phyloP scores from a whole-genome alignment of 2,113 vertebrate genomes.

The Odocoileus hemionus region DNA sequence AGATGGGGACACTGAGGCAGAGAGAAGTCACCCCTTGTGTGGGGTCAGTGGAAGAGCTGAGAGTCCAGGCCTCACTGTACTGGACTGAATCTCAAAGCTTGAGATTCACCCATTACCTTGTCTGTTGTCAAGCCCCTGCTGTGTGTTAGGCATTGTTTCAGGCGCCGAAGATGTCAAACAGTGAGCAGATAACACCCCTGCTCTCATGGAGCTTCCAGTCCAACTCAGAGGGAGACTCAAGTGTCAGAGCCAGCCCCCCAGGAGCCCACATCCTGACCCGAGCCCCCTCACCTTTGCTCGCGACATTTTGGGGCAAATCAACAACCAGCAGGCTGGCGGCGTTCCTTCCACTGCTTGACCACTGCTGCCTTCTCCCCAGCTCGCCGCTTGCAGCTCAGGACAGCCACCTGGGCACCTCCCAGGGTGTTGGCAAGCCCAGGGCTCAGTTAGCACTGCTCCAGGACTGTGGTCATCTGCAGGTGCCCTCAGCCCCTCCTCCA shows the following conservation, averaged over 20 bases:
- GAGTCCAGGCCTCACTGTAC: neutral
- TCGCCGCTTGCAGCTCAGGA: neutral
- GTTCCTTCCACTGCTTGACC: neutral
- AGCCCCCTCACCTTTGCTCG: neutral
- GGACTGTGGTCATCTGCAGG: too few relatives aligned
- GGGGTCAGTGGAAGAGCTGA: neutral
- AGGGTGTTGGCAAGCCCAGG: too few relatives aligned
- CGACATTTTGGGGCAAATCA: neutral
- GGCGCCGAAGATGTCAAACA: neutral
- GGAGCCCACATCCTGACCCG: neutral
- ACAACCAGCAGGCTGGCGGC: neutral
- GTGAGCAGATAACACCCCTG: neutral
- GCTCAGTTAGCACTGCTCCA: too few relatives aligned
- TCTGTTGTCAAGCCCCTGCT: neutral
- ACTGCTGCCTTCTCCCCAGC: too few relatives aligned
- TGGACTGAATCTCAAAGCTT: too few relatives aligned
- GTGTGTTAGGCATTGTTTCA: neutral
- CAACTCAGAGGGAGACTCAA: neutral
- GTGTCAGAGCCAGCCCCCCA: neutral
- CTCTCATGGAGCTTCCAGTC: neutral
- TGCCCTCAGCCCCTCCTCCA: neutral
- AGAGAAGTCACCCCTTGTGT: neutral
- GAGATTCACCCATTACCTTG: neutral
- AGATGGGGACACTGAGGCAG: neutral
- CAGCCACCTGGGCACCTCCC: too few relatives aligned